phyloP scores from a whole-genome alignment of 2,888 invertebrate genomes.

The Callyntrura guangdongensis region DNA sequence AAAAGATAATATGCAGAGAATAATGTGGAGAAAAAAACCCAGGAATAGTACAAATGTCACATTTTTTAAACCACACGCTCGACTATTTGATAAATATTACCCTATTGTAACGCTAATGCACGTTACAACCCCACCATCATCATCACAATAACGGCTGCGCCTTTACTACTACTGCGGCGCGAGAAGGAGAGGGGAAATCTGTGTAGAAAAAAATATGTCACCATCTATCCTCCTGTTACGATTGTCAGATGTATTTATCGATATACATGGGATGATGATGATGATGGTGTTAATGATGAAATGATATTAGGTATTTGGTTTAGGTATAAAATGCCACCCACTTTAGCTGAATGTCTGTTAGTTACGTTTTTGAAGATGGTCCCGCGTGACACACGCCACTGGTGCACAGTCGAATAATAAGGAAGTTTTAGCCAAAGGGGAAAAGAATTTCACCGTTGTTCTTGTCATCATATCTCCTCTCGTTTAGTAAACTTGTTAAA shows the following conservation, averaged over 20 bases:
- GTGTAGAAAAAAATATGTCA: conserved; percentile 17
- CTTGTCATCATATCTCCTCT: too few relatives aligned
- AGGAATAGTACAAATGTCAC: conserved; percentile 69
- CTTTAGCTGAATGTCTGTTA: conserved; percentile 54
- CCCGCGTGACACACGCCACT: conserved; percentile 10
- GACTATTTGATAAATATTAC: background rate
- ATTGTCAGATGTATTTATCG: too few relatives aligned
- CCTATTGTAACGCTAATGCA: background rate
- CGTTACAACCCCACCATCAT: background rate
- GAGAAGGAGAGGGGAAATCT: conserved; percentile 18
- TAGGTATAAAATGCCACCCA: conserved; percentile 76
- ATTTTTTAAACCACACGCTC: conserved; percentile 1
- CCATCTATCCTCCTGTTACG: background rate
- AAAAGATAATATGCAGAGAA: background rate
- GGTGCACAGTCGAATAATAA: conserved; percentile 8
- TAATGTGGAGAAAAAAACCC: conserved; percentile 38
- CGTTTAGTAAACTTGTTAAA: background rate
- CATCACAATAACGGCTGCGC: background rate
- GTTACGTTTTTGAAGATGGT: conserved; percentile 46
- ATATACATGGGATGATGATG: too few relatives aligned
- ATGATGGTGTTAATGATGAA: background rate
- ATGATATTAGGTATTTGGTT: conserved; percentile 56
- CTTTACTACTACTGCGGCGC: background rate
- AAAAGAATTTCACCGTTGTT: conserved; percentile 34
- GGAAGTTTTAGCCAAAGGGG: conserved; percentile 46